Base-by-base conservation (phyloP, 2,797 vertebrate genomes). In the Lepilemur ruficaudatus region DNA sequence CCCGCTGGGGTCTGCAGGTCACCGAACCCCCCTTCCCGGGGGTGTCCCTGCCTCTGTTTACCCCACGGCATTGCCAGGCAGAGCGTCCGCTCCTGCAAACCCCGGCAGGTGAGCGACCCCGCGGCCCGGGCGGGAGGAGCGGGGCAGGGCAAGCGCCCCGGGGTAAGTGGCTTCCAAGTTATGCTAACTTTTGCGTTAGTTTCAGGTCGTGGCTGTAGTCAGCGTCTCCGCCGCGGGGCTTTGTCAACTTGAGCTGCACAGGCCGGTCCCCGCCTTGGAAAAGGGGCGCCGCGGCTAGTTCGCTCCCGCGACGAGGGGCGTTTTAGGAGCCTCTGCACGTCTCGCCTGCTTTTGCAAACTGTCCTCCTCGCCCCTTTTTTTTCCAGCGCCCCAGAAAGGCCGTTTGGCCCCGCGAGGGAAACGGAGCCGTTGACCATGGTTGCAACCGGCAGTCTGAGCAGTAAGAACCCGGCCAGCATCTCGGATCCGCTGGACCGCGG, bases 391-490 rank as follows among this genome's bases (percentile, higher is more conserved):
- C 87, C 61, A 10, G 93, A 67, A 75, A 97, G 82, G 89, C 89
- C n/a, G 32, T 48, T 91, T 50, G 4, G 48, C 70, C 72, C 48
- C 75, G 61, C 91, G 93, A 83, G 85, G 70, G 14, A 83, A 95
- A 38, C 92, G 0, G 22, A 92, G 84, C 38, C 55, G 76, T 93
- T 89, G 98, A 98, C 96, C 91, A 99, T 98, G 98, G 99, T 98
- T 83, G 98, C 99, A 48, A 98, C 99, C 30, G 98, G 98, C 98
- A 98, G 96, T 43, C 57, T 99, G 89, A 99, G 98, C 82, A 96
- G 96, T 96, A 99, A 99, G 97, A 98, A 97, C 96, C 78, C 97
- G 48, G 98, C 98, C 22, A 98, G 98, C 1, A 43, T 98, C 81
- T 98, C 97, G 0, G 98, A 98, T 18, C 50, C 98, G 94, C 82